Percentiles rank a stretch among this genome's conserved stretches.
Conservation (phyloP, 1,140 invertebrate species). For the Drosophila teissieri region DNA sequence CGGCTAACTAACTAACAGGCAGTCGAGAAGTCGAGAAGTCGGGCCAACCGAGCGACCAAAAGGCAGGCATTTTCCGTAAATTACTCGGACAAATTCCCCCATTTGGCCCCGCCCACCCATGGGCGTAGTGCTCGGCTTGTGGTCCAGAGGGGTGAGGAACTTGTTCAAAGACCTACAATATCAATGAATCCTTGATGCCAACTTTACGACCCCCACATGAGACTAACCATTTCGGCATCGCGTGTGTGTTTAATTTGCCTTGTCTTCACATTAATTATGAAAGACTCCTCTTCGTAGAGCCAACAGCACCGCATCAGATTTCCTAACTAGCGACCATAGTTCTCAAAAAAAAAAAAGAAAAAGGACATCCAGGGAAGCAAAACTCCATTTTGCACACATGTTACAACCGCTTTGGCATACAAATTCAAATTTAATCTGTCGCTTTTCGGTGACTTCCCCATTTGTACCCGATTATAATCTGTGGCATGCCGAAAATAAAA, state of each 20-base stretch:
- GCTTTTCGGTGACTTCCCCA: conserved; percentile 77
- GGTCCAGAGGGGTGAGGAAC: not conserved
- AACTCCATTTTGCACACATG: conserved; percentile 70
- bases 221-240: conserved; percentile 8
- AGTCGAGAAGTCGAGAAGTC: conserved; percentile 49
- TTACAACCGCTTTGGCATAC: conserved; percentile 60
- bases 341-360: not conserved
- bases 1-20: conserved; percentile 58
- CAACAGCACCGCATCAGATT: conserved; percentile 44
- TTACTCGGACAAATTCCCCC: conserved; percentile 42
- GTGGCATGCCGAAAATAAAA: not conserved
- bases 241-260: conserved; percentile 72
- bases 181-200: conserved; percentile 47
- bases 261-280: conserved; percentile 78
- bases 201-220: conserved; percentile 28
- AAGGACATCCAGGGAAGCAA: conserved; percentile 29
- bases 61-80: conserved; percentile 64
- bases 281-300: conserved; percentile 47
- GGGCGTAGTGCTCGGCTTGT: not conserved
- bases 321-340: conserved; percentile 50
- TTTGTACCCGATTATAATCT: conserved; percentile 79
- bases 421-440: conserved; percentile 80
- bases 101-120: not conserved
- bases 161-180: conserved; percentile 37
- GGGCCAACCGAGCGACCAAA: conserved; percentile 5